Evolutionary conservation across 2,113 vertebrate genomes (phyloP).

Genomic region (Dryoscopus gambensis): DNA sequence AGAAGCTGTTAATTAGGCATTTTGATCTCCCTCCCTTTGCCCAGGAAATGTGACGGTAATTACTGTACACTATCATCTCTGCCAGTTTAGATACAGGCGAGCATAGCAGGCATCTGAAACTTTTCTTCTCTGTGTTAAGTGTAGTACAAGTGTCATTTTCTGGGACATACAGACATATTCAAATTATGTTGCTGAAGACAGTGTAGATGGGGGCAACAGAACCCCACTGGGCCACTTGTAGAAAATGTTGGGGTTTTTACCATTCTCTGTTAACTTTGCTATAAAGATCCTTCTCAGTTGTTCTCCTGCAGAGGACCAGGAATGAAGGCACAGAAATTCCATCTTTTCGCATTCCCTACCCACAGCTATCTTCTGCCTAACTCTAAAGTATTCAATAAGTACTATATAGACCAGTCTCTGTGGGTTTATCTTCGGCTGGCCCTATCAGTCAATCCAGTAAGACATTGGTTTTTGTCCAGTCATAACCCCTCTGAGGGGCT

Average conservation of each 20-base stretch:
- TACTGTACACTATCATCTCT: neutral
- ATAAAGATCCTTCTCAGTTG: neutral
- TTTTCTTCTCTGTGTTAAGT: neutral
- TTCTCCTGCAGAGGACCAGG: neutral
- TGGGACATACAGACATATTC: neutral
- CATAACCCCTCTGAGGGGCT: neutral
- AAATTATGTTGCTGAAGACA: neutral
- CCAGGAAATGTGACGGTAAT: conserved; percentile 29
- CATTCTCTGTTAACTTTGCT: neutral
- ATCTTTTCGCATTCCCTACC: neutral
- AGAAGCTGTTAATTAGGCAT: conserved; percentile 33
- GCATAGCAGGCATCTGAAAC: neutral
- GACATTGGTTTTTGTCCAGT: fast-evolving
- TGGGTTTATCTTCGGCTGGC: neutral
- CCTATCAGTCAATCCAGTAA: neutral
- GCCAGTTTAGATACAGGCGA: neutral
- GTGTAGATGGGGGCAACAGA: neutral
- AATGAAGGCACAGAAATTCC: neutral
- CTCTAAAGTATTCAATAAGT: neutral
- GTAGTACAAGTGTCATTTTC: neutral
- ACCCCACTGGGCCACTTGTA: neutral
- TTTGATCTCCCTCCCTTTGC: neutral
- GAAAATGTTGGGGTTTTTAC: neutral
- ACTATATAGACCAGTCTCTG: neutral
- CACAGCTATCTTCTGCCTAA: neutral